Conservation (phyloP, 2,113 vertebrate species). For the Edolisoma coerulescens region DNA sequence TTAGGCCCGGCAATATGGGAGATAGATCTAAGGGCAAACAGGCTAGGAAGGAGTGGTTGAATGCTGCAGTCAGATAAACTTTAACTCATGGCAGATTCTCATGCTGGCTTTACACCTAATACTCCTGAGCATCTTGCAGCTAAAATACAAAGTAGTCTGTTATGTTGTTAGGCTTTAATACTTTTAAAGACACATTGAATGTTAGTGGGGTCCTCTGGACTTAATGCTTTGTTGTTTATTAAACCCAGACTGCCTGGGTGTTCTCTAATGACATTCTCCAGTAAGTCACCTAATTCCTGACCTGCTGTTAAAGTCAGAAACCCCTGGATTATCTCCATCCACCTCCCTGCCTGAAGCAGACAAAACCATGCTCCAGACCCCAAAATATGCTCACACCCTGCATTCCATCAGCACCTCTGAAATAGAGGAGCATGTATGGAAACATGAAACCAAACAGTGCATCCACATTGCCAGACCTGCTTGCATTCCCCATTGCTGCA, state of each 20-base stretch:
- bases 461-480: fast-evolving
- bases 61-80: slow-evolving; percentile 2
- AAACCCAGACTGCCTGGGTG: slow-evolving; percentile 19
- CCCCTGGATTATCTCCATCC: neutral
- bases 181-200: slow-evolving; percentile 40
- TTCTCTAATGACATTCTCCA: slow-evolving; percentile 25
- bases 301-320: neutral
- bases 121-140: slow-evolving; percentile 32
- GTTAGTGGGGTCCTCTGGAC: slow-evolving; percentile 38
- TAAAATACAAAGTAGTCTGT: slow-evolving; percentile 33
- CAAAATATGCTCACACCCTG: fast-evolving
- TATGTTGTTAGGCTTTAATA: slow-evolving; percentile 49
- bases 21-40: neutral
- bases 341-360: neutral
- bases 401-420: fast-evolving
- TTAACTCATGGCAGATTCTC: slow-evolving; percentile 26
- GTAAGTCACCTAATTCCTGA: slow-evolving; percentile 44
- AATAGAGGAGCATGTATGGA: fast-evolving
- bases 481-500: fast-evolving
- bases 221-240: slow-evolving; percentile 48
- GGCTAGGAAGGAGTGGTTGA: neutral
- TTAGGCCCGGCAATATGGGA: neutral
- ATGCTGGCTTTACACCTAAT: slow-evolving; percentile 36
- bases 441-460: fast-evolving
- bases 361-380: neutral